Evolutionary conservation across 2,797 vertebrate genomes (phyloP).

Genomic region (Trematomus bernacchii): DNA sequence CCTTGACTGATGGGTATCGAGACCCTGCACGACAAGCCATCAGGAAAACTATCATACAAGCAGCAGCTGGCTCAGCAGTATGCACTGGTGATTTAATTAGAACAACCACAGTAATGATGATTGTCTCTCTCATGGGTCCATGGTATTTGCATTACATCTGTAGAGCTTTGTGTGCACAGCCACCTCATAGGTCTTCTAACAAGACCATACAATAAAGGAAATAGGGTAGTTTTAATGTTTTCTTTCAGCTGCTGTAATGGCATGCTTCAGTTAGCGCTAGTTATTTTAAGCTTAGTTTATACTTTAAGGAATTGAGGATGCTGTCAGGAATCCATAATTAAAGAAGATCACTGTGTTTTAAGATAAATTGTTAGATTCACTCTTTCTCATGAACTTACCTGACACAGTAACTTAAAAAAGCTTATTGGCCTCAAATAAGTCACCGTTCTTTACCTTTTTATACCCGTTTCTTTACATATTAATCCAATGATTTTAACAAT

Average conservation of each 20-base stretch:
- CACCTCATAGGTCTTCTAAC: conserved; percentile 62
- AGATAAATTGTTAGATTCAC: not conserved
- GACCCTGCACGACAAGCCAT: conserved; percentile 57
- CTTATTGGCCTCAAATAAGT: not conserved
- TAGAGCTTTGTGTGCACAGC: conserved; percentile 48
- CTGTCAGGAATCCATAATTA: conserved; percentile 27
- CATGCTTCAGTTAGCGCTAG: conserved; percentile 37
- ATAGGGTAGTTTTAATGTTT: conserved; percentile 61
- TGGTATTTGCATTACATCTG: conserved; percentile 74
- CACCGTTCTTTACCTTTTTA: conserved; percentile 9
- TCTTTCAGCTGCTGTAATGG: conserved; percentile 53
- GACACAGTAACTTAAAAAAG: not conserved
- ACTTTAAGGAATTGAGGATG: conserved; percentile 19
- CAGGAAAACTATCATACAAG: conserved; percentile 52
- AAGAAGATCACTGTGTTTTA: conserved; percentile 10
- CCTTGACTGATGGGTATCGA: conserved; percentile 61
- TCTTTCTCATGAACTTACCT: not conserved
- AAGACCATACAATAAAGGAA: conserved; percentile 54
- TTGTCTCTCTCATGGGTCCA: conserved; percentile 62
- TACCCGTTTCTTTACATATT: conserved; percentile 8
- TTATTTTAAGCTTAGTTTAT: conserved; percentile 26
- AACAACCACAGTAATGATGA: conserved; percentile 75
- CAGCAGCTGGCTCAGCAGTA: conserved; percentile 70
- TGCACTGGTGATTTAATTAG: conserved; percentile 75
- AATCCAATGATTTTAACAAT: conserved; percentile 7